A percentile compares a stretch with the other conserved stretches of the same genome.
These are phyloP conservation scores for Drosophila mojavensis DNA, from an alignment of 1,140 invertebrate species.

Conservation along the genomic window DNA sequence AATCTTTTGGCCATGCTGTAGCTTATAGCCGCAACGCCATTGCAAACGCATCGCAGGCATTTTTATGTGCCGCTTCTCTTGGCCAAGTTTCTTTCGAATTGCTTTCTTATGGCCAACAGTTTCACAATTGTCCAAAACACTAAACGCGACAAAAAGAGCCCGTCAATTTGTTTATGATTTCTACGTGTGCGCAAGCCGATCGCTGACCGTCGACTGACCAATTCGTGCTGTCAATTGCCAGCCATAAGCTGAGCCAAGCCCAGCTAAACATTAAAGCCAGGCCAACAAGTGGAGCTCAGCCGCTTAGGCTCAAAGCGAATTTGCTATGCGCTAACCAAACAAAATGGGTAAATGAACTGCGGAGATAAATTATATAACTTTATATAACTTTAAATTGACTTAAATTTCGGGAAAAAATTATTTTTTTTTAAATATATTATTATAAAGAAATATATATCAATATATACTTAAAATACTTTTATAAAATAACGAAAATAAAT, in stretches of 20 bases:
- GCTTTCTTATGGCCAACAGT: conserved; percentile 28
- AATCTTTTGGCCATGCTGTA: conserved; percentile 60
- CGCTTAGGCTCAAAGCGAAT: conserved; percentile 1
- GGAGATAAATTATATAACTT: no score
- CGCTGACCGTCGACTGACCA: conserved; percentile 68
- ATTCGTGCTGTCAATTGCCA: conserved; percentile 37
- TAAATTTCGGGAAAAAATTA: no score
- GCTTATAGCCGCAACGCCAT: conserved; percentile 59
- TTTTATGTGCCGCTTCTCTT: neutral
- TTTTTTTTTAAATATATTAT: no score
- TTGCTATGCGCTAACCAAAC: conserved; percentile 15
- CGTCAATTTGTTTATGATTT: conserved; percentile 64
- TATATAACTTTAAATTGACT: no score
- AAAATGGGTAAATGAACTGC: neutral
- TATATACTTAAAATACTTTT: no score
- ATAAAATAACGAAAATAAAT: no score
- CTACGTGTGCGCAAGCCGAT: conserved; percentile 69
- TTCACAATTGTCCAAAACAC: conserved; percentile 54
- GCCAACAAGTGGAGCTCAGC: conserved; percentile 4
- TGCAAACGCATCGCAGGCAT: conserved; percentile 71
- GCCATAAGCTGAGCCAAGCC: conserved; percentile 33
- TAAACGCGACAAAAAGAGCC: conserved; percentile 28
- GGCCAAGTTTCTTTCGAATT: neutral
- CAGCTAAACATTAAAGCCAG: conserved; percentile 26
- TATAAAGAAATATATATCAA: no score